These are phyloP conservation scores for Platycnemis pennipes DNA, from an alignment of 2,888 invertebrate genomes.

Conservation along the genomic window DNA sequence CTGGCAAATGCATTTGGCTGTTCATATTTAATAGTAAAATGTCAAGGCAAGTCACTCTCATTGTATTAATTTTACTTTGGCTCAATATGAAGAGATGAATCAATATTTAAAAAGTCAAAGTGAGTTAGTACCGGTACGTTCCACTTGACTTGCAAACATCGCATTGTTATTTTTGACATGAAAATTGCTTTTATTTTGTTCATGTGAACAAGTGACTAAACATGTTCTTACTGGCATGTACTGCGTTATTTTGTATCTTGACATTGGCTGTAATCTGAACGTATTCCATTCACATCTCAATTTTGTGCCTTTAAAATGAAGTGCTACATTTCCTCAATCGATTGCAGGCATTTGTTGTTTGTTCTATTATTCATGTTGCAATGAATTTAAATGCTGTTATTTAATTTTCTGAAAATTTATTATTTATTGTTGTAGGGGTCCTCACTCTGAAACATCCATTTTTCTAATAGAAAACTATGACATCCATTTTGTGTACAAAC, in stretches of 20 bases:
- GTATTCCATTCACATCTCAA: slow-evolving; percentile 59
- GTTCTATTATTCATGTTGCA: slow-evolving; percentile 45
- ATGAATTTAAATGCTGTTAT: slow-evolving; percentile 50
- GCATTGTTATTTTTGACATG: slow-evolving; percentile 10
- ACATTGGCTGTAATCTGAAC: slow-evolving; percentile 62
- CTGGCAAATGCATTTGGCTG: slow-evolving; percentile 32
- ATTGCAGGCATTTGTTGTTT: slow-evolving; percentile 62
- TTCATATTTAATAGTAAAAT: neutral
- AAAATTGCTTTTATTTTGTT: slow-evolving; percentile 57
- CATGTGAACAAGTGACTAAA: slow-evolving; percentile 48
- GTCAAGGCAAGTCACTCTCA: slow-evolving; percentile 7
- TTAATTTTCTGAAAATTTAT: slow-evolving; percentile 60
- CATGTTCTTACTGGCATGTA: slow-evolving; percentile 39
- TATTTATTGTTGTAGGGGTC: slow-evolving; percentile 65
- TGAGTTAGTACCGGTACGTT: slow-evolving; percentile 33
- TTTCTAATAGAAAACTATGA: slow-evolving; percentile 65
- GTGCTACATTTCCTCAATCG: slow-evolving; percentile 37
- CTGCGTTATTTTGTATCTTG: slow-evolving; percentile 50
- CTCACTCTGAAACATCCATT: slow-evolving; percentile 49
- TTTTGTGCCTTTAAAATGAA: slow-evolving; percentile 63
- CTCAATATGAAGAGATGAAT: slow-evolving; percentile 37
- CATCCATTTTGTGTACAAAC: slow-evolving; percentile 57
- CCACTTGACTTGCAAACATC: slow-evolving; percentile 14
- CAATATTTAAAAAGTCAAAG: slow-evolving; percentile 28
- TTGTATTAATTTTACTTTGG: slow-evolving; percentile 28